Percentiles rank a stretch among this genome's conserved stretches.
phyloP scores from a whole-genome alignment of 2,888 invertebrate genomes.

The Ichneumoninae sp. region DNA sequence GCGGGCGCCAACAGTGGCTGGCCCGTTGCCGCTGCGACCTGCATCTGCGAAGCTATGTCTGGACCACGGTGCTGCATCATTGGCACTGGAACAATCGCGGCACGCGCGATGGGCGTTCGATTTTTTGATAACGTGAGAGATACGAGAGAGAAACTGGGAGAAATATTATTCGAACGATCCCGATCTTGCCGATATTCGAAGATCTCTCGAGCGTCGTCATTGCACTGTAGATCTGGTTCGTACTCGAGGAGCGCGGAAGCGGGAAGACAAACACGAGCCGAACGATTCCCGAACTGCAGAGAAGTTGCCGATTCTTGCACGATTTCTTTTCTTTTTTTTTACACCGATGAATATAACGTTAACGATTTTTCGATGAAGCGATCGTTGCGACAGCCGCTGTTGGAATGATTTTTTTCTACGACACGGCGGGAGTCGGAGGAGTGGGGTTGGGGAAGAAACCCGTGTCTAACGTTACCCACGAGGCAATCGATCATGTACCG shows the following conservation, averaged over 20 bases:
- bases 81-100: constrained; percentile 76
- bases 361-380: background rate
- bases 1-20: constrained; percentile 94
- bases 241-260: background rate
- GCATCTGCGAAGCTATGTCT: constrained; percentile 90
- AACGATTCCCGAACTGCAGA: background rate
- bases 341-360: background rate
- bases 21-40: constrained; percentile 92
- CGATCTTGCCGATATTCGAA: background rate
- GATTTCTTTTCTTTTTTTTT: constrained; percentile 5
- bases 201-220: background rate
- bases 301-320: background rate
- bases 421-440: background rate
- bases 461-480: constrained; percentile 8
- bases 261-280: background rate
- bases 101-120: constrained; percentile 14
- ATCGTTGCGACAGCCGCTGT: background rate
- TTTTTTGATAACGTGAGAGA: constrained; percentile 47
- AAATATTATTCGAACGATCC: constrained; percentile 23
- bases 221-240: background rate
- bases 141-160: constrained; percentile 45
- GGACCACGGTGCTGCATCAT: constrained; percentile 84
- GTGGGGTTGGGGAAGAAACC: background rate
- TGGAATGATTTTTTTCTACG: background rate
- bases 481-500: constrained; percentile 62